A percentile compares a stretch with the other conserved stretches of the same genome.
These are phyloP conservation scores for Nemotelus nigrinus DNA, from an alignment of 2,888 invertebrate species.

Conservation along the genomic window DNA sequence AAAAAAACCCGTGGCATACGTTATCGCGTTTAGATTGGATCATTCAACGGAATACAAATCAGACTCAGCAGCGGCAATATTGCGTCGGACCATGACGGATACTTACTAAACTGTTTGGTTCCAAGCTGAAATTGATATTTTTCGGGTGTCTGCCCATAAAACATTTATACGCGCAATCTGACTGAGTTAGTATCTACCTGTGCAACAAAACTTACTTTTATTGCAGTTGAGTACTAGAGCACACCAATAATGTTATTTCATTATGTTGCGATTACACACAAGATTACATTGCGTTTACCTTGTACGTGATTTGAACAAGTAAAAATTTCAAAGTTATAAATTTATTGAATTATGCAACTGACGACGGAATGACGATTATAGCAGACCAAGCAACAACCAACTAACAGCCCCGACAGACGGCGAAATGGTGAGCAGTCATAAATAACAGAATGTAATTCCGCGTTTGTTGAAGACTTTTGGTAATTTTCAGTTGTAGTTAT, in stretches of 20 bases:
- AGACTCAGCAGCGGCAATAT: not conserved
- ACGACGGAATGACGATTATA: not conserved
- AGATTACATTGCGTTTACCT: slow-evolving; percentile 36
- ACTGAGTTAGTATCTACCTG: not conserved
- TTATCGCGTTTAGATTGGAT: not conserved
- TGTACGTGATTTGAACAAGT: slow-evolving; percentile 33
- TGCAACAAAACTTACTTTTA: not conserved
- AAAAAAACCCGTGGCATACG: too few species aligned
- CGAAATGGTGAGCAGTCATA: too few species aligned
- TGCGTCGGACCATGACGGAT: not conserved
- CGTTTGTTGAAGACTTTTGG: too few species aligned
- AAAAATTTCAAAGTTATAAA: slow-evolving; percentile 36
- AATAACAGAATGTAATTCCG: too few species aligned
- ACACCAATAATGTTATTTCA: slow-evolving; percentile 22
- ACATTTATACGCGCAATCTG: not conserved
- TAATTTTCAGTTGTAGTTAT: too few species aligned
- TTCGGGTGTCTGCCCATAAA: slow-evolving; percentile 20
- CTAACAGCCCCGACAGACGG: too few species aligned
- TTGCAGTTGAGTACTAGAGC: slow-evolving; percentile 19
- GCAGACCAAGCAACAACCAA: too few species aligned
- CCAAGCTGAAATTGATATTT: slow-evolving; percentile 16
- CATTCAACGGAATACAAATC: slow-evolving; percentile 17
- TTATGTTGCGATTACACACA: slow-evolving; percentile 37
- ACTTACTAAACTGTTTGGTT: not conserved
- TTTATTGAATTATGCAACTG: slow-evolving; percentile 39